Conservation (phyloP, 2,797 vertebrate genomes). For the Pangasius larnaudii region DNA sequence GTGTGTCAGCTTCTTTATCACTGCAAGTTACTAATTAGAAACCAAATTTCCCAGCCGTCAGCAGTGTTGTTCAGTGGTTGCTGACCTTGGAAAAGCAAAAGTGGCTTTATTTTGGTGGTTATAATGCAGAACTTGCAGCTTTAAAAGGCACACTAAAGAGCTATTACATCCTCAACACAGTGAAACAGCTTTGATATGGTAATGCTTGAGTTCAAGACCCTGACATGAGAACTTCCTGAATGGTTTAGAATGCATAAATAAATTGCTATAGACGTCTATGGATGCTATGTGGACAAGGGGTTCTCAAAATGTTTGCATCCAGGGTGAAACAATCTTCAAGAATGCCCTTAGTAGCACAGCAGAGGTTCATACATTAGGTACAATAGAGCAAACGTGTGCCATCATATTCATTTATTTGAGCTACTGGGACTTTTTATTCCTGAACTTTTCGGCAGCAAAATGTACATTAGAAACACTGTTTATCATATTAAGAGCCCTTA, state of each 20-base stretch:
- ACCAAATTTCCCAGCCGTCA: slow-evolving; percentile 21
- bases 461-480: not conserved
- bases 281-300: not conserved
- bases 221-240: not conserved
- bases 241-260: not conserved
- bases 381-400: not conserved
- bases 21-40: not conserved
- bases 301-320: not conserved
- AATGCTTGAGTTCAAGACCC: not conserved
- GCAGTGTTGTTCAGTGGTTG: slow-evolving; percentile 14
- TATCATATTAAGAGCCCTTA: not conserved
- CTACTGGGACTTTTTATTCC: not conserved
- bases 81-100: slow-evolving; percentile 26
- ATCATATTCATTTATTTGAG: not conserved
- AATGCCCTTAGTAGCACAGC: not conserved
- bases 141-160: not conserved
- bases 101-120: slow-evolving; percentile 17
- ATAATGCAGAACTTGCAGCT: slow-evolving; percentile 17
- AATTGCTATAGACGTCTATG: not conserved
- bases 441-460: not conserved
- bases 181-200: not conserved
- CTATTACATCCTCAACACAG: slow-evolving; percentile 5
- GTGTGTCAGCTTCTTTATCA: not conserved
- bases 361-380: not conserved
- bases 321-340: not conserved